Percentiles rank a stretch among this genome's conserved stretches.
Evolutionary conservation across 1,140 invertebrate genomes (phyloP).

Genomic region (Scaptodrosophila lebanonensis): DNA sequence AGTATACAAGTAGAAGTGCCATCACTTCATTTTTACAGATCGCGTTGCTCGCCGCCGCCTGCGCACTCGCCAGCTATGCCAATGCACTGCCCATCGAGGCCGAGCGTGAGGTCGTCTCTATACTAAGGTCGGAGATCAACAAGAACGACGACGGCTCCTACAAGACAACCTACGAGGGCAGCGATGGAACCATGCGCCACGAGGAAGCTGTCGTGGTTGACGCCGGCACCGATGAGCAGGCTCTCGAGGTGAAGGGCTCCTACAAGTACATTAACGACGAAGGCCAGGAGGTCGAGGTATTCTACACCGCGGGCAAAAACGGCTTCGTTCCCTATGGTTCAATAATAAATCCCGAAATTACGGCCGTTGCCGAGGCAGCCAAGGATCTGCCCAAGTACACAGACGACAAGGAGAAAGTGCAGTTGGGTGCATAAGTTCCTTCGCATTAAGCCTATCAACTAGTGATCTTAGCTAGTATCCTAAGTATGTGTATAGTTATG

Average conservation of each 20-base stretch:
- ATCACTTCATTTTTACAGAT: slow-evolving; percentile 35
- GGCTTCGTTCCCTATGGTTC: slow-evolving; percentile 61
- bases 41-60: slow-evolving; percentile 30
- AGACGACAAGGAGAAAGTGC: slow-evolving; percentile 1
- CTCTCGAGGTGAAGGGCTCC: slow-evolving; percentile 54
- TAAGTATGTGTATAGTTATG: too few relatives aligned
- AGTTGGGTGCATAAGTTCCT: background rate
- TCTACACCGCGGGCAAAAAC: slow-evolving; percentile 67
- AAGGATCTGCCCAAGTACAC: slow-evolving; percentile 56
- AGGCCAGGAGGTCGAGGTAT: slow-evolving; percentile 55
- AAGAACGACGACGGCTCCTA: slow-evolving; percentile 51
- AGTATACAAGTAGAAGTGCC: background rate
- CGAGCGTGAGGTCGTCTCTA: slow-evolving; percentile 31
- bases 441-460: too few relatives aligned
- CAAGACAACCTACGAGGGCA: slow-evolving; percentile 12
- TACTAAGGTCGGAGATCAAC: slow-evolving; percentile 48
- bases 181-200: slow-evolving; percentile 48
- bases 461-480: too few relatives aligned
- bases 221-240: slow-evolving; percentile 43
- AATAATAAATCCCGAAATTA: slow-evolving; percentile 58
- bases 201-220: slow-evolving; percentile 36
- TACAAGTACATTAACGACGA: slow-evolving; percentile 58
- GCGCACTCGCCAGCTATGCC: slow-evolving; percentile 7
- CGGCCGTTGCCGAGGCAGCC: slow-evolving; percentile 53
- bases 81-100: slow-evolving; percentile 14